A percentile compares a stretch with the other conserved stretches of the same genome.
Conservation (phyloP, 2,797 vertebrate species). For the Semotilus atromaculatus region DNA sequence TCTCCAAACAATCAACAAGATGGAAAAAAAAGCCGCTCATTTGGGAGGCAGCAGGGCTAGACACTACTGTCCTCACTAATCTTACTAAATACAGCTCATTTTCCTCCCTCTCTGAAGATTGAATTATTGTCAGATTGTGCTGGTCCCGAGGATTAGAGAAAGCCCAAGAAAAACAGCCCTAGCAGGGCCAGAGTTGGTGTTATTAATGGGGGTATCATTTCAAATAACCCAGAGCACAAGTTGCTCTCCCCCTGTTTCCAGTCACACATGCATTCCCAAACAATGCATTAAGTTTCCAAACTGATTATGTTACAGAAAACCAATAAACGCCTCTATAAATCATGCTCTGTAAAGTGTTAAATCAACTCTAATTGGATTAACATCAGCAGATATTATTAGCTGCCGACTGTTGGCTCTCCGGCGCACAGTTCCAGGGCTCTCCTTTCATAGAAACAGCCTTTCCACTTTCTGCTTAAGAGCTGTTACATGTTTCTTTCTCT, state of each 20-base stretch:
- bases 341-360: slow-evolving; percentile 87
- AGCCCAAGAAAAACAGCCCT: slow-evolving; percentile 61
- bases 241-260: slow-evolving; percentile 82
- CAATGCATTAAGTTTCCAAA: slow-evolving; percentile 88
- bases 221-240: slow-evolving; percentile 84
- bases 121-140: slow-evolving; percentile 82
- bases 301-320: slow-evolving; percentile 89
- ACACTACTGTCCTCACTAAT: slow-evolving; percentile 83
- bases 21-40: slow-evolving; percentile 75
- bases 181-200: slow-evolving; percentile 75
- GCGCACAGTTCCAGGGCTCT: slow-evolving; percentile 72
- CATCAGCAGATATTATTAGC: slow-evolving; percentile 87
- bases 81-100: slow-evolving; percentile 87
- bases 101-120: slow-evolving; percentile 86
- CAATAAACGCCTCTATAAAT: slow-evolving; percentile 90
- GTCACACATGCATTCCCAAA: slow-evolving; percentile 86
- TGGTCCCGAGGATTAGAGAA: slow-evolving; percentile 59
- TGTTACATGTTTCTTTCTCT: slow-evolving; percentile 41
- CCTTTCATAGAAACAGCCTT: slow-evolving; percentile 56
- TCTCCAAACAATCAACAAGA: slow-evolving; percentile 86
- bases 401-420: slow-evolving; percentile 79
- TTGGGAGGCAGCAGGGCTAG: slow-evolving; percentile 78
- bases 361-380: slow-evolving; percentile 88
- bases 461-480: slow-evolving; percentile 44
- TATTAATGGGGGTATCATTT: slow-evolving; percentile 85